phyloP scores from a whole-genome alignment of 2,888 invertebrate species.

The Eupithecia centaureata region DNA sequence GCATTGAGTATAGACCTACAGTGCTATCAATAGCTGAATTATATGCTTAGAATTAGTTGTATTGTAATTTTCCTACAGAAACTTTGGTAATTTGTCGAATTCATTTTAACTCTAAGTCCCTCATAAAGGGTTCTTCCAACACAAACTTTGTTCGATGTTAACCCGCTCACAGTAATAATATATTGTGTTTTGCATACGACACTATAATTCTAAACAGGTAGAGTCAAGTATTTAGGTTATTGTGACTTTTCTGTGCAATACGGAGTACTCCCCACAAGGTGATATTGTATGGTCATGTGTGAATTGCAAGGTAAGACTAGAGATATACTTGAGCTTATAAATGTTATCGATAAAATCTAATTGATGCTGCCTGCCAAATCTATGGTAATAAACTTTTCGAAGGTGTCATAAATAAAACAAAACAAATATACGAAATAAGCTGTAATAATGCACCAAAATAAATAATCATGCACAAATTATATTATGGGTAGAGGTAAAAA shows the following conservation, averaged over 20 bases:
- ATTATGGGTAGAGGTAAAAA: conserved; percentile 7
- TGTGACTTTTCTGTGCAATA: conserved; percentile 22
- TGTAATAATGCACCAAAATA: conserved; percentile 44
- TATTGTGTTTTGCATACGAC: background rate
- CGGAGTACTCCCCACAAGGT: conserved; percentile 11
- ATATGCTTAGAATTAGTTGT: no score
- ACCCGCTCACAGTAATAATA: no score
- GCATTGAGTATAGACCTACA: conserved; percentile 2
- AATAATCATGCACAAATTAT: conserved; percentile 41
- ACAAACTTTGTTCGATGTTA: no score
- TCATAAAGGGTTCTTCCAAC: no score
- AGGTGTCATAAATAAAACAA: conserved; percentile 43
- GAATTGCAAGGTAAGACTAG: conserved; percentile 4
- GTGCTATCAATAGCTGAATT: conserved; percentile 19
- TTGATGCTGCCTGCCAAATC: conserved; percentile 10
- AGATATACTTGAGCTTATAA: background rate
- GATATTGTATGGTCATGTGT: conserved; percentile 15
- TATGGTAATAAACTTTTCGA: background rate
- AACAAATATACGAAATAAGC: conserved; percentile 38
- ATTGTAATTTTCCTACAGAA: no score
- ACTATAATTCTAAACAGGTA: conserved; percentile 14
- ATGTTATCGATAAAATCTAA: conserved; percentile 14
- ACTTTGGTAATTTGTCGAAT: no score
- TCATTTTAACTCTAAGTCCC: no score
- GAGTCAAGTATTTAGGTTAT: conserved; percentile 26